Conservation (phyloP, 2,797 vertebrate genomes). For the Petrocephalus sullivani region DNA sequence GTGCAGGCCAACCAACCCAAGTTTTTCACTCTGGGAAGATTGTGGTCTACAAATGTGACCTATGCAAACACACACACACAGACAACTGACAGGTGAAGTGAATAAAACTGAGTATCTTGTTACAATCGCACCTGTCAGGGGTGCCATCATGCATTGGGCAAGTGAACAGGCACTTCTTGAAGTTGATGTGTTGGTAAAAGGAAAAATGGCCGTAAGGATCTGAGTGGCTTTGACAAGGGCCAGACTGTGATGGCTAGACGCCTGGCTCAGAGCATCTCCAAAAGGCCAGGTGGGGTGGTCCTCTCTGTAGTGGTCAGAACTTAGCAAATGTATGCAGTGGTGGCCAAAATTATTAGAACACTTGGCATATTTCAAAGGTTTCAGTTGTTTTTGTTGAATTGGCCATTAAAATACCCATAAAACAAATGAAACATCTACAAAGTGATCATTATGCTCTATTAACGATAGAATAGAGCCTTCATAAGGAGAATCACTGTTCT, state of each 20-base stretch:
- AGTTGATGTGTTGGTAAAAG: not conserved
- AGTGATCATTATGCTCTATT: too few species aligned
- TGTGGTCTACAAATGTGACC: too few species aligned
- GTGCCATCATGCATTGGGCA: not conserved
- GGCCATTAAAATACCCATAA: too few species aligned
- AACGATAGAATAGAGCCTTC: too few species aligned
- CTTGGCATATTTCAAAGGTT: too few species aligned
- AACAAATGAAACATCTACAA: too few species aligned
- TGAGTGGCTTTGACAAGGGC: not conserved
- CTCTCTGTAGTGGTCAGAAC: not conserved
- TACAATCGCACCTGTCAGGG: not conserved
- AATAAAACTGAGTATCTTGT: not conserved
- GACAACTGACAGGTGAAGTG: not conserved
- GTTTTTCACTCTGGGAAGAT: too few species aligned
- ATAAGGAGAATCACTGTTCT: too few species aligned
- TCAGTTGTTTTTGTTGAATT: too few species aligned
- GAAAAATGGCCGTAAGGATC: not conserved
- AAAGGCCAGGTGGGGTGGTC: not conserved
- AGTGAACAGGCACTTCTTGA: not conserved
- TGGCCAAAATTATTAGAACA: too few species aligned
- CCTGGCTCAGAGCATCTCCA: not conserved
- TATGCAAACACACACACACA: too few species aligned
- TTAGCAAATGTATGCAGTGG: not conserved
- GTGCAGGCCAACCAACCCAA: not conserved
- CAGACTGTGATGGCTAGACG: not conserved